These are phyloP conservation scores for Idaea aversata DNA, from an alignment of 2,888 invertebrate genomes.

Conservation along the genomic window DNA sequence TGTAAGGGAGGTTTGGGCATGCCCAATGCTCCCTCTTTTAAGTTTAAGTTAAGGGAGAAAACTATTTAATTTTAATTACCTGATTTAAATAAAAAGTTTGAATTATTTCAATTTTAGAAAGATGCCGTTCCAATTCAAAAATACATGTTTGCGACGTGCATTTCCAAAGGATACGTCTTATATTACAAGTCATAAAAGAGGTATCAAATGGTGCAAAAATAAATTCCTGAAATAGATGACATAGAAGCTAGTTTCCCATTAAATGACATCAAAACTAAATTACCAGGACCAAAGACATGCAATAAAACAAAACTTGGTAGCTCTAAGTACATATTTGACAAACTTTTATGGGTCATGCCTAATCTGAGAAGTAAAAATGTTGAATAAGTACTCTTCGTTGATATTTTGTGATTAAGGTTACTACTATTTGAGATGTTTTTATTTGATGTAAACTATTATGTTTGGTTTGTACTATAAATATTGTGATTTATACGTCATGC, in stretches of 20 bases:
- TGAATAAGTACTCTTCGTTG: too few species aligned
- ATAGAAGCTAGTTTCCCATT: conserved; percentile 21
- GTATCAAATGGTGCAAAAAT: conserved; percentile 16
- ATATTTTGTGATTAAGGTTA: conserved; percentile 10
- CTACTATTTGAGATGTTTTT: conserved; percentile 11
- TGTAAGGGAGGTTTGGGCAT: conserved; percentile 25
- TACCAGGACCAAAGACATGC: conserved; percentile 16
- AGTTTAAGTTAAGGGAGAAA: conserved; percentile 13
- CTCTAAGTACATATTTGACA: too few species aligned
- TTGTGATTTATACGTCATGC: conserved; percentile 8
- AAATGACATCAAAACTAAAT: too few species aligned
- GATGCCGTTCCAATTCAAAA: conserved; percentile 20
- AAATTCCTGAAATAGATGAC: conserved; percentile 23
- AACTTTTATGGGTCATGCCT: too few species aligned
- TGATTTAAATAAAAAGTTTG: conserved; percentile 15
- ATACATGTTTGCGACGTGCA: conserved; percentile 19
- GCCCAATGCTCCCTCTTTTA: conserved; percentile 22
- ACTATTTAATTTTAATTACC: conserved; percentile 10
- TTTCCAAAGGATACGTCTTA: conserved; percentile 21
- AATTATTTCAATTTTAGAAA: conserved; percentile 7
- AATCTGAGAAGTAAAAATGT: too few species aligned
- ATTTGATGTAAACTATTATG: too few species aligned
- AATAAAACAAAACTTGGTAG: too few species aligned
- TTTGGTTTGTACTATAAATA: conserved; percentile 2
- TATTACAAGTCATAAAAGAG: conserved; percentile 24